Base-by-base conservation (phyloP, 1,140 invertebrate species). In the Dendrolimus kikuchii region DNA sequence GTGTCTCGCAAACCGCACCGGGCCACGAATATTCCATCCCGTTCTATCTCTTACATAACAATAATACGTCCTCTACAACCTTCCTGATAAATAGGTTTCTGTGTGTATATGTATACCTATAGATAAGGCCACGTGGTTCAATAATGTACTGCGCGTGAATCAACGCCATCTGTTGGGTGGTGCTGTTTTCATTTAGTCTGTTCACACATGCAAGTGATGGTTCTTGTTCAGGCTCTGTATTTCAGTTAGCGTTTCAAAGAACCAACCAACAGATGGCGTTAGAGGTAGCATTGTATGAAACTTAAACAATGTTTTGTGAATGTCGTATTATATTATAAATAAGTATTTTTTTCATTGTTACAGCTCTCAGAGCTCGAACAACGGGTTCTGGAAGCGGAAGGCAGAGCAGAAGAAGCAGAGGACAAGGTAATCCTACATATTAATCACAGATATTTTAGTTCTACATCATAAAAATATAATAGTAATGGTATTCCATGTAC, bases 341-440 rank as follows among this genome's bases (percentile, higher is more conserved):
- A 40, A 43, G 6, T 55, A 37, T 62, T 7, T 64, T 77, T 80
- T 87, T 78, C 89, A 88, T 90, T 88, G 79, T 95, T 95, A 64
- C 91, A 96, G 95, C 91, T 97, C 85, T 94, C 94, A 74, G 95
- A 97, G 89, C 90, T 96, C 88, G 95, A 97, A 79, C 94, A 95
- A 77, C 91, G 95, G 65, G 95, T 96, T 71, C 89, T 96, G 77
- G 95, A 96, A 86, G 95, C 95, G 57, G 95, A 97, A 88, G 92
- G 93, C 61, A 90, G 95, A 68, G 95, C 95, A 41, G 95, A 96
- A 74, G 95, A 96, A 86, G 95, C 95, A 51, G 95, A 96, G 87
- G 94, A 96, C 87, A 96, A 96, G 93, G 95, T 96, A 91, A 62
- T 23, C 56, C 54, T 38, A 46, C 7, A 43, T 46, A 23, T 46